Conservation (phyloP, 1,140 invertebrate species). For the Chironomus tepperi region DNA sequence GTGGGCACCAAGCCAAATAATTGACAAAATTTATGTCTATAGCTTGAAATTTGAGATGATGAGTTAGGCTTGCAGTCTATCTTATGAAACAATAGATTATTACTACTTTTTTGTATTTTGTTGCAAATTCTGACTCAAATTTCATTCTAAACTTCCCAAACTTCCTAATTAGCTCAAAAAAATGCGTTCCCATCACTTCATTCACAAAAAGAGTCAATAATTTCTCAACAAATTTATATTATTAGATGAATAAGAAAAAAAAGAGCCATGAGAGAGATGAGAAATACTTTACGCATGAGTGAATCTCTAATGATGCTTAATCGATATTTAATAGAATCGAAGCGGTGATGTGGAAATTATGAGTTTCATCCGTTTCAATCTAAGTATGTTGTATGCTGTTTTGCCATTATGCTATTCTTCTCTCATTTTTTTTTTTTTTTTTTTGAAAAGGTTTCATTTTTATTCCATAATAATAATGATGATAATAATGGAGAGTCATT, state of each 20-base stretch:
- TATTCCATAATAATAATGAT: background rate
- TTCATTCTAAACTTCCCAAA: too few species aligned
- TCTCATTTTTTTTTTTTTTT: background rate
- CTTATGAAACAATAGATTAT: too few species aligned
- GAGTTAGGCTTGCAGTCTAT: too few species aligned
- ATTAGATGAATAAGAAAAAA: background rate
- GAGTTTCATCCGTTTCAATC: conserved; percentile 1
- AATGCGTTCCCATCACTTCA: too few species aligned
- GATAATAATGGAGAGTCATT: background rate
- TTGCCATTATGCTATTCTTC: background rate
- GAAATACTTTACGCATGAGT: conserved; percentile 13
- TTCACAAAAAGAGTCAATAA: too few species aligned
- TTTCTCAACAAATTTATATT: background rate
- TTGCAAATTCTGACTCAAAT: too few species aligned
- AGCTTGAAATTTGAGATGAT: too few species aligned
- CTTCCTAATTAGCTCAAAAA: too few species aligned
- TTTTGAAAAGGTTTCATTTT: background rate
- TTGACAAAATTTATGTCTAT: too few species aligned
- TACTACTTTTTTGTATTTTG: too few species aligned
- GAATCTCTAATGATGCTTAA: conserved; percentile 13
- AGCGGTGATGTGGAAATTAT: conserved; percentile 12
- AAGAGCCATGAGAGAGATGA: background rate
- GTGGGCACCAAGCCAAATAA: too few species aligned
- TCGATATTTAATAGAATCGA: conserved; percentile 14
- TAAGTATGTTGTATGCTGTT: background rate